Conservation (phyloP, 2,797 vertebrate genomes). For the Sciurus carolinensis region DNA sequence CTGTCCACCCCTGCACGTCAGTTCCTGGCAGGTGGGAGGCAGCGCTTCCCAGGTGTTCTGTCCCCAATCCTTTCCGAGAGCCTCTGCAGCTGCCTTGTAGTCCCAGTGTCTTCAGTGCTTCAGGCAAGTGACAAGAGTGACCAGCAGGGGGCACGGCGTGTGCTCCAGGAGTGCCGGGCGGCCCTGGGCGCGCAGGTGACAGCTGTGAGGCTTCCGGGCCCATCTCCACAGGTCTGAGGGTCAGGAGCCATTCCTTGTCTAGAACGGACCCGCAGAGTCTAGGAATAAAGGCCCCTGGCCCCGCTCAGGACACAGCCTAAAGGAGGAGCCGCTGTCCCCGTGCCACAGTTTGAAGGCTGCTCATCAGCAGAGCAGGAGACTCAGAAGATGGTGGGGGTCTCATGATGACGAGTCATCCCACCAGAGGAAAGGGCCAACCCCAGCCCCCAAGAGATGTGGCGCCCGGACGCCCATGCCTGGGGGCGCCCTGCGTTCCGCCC, state of each 20-base stretch:
- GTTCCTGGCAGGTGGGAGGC: neutral
- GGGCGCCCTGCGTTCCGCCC: neutral
- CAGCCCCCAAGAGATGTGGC: neutral
- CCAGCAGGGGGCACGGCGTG: fast-evolving
- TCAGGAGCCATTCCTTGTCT: neutral
- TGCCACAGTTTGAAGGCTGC: neutral
- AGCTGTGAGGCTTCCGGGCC: neutral
- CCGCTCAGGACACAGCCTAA: too few species aligned
- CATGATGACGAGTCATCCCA: neutral
- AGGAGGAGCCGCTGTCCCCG: neutral
- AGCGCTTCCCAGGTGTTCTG: neutral
- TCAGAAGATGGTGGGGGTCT: neutral
- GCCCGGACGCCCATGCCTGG: neutral
- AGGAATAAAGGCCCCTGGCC: neutral
- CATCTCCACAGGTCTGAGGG: neutral
- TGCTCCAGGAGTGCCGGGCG: neutral
- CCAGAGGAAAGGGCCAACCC: neutral
- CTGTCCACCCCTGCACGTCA: neutral
- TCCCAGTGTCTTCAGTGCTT: neutral
- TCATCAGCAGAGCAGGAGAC: too few species aligned
- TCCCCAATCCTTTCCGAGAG: neutral
- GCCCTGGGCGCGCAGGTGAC: neutral
- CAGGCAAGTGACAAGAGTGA: neutral
- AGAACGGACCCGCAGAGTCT: too few species aligned
- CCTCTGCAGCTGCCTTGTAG: neutral